These are phyloP conservation scores for Mythimna impura DNA, from an alignment of 2,888 invertebrate species.

Conservation along the genomic window DNA sequence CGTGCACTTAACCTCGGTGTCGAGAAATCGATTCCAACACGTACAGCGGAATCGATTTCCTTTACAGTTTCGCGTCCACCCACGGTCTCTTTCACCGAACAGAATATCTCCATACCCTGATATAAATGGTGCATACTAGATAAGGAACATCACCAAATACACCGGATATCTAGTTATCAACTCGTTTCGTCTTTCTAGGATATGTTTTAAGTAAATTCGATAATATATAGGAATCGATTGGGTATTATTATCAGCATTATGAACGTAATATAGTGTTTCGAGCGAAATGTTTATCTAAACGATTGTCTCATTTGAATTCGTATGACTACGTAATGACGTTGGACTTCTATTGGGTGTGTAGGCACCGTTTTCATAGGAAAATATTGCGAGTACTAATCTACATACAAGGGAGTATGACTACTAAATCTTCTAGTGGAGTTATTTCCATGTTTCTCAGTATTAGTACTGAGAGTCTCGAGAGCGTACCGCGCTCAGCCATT, in stretches of 20 bases:
- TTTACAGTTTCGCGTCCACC: constrained; percentile 83
- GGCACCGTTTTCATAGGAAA: constrained; percentile 57
- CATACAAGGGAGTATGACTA: constrained; percentile 67
- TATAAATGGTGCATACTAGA: constrained; percentile 67
- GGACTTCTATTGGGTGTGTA: constrained; percentile 52
- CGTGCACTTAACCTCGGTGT: constrained; percentile 83
- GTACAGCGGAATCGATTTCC: constrained; percentile 82
- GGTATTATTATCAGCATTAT: constrained; percentile 50
- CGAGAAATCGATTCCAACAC: constrained; percentile 81
- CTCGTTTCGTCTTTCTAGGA: constrained; percentile 41
- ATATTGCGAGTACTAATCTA: constrained; percentile 62
- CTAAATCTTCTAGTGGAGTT: constrained; percentile 73
- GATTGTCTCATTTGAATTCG: constrained; percentile 60
- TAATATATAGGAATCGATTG: constrained; percentile 51
- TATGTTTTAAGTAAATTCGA: constrained; percentile 52
- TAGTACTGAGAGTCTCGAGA: constrained; percentile 78
- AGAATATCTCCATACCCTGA: constrained; percentile 73
- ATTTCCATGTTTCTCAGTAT: constrained; percentile 76
- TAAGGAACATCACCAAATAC: constrained; percentile 60
- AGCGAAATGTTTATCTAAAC: constrained; percentile 60
- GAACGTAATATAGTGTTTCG: constrained; percentile 44
- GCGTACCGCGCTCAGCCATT: constrained; percentile 81
- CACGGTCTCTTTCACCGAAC: constrained; percentile 74
- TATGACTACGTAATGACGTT: constrained; percentile 60
- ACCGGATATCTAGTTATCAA: constrained; percentile 33